Conservation (phyloP, 2,113 vertebrate genomes). For the Synodontis membranacea region DNA sequence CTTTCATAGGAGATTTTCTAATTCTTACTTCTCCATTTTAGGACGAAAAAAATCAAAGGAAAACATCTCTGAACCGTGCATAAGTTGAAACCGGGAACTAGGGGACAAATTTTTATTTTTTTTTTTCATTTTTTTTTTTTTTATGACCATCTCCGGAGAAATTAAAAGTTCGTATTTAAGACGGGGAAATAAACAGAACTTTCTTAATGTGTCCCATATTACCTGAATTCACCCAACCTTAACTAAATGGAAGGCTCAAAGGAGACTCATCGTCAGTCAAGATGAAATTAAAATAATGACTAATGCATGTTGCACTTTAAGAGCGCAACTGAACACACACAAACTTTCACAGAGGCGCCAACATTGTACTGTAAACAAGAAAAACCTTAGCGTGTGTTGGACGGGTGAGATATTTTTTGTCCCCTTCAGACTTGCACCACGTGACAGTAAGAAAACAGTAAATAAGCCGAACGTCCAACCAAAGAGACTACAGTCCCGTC, state of each 20-base stretch:
- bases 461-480: not conserved
- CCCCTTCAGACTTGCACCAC: not conserved
- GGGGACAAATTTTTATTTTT: not conserved
- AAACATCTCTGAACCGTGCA: not conserved
- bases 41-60: not conserved
- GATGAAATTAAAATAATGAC: conserved; percentile 2
- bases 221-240: conserved; percentile 25
- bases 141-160: conserved; percentile 3
- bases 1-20: not conserved
- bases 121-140: not conserved
- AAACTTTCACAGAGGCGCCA: not conserved
- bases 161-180: conserved; percentile 26
- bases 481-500: not conserved
- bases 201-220: conserved; percentile 28
- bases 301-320: not conserved
- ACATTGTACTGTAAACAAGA: not conserved
- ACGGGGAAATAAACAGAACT: conserved; percentile 9
- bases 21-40: not conserved
- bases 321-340: not conserved
- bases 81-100: not conserved
- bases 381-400: not conserved
- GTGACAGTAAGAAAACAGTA: not conserved
- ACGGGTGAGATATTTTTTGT: not conserved
- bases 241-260: not conserved
- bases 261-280: conserved; percentile 6